These are phyloP conservation scores for Otus scops DNA, from an alignment of 2,797 vertebrate genomes.

Conservation along the genomic window DNA sequence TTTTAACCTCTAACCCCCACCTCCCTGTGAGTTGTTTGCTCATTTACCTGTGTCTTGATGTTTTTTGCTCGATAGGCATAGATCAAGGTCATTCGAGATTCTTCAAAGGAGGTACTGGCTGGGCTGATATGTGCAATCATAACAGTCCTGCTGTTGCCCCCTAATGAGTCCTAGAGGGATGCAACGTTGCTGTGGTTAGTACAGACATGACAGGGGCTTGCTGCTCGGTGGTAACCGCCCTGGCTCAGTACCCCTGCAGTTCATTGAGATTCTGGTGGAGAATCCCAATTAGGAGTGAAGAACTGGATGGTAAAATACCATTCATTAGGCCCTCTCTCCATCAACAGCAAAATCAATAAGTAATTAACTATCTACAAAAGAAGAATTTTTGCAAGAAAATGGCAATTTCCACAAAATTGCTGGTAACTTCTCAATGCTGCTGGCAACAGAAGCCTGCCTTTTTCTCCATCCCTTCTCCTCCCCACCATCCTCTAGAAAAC, in stretches of 20 bases:
- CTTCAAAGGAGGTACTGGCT: constrained; percentile 66
- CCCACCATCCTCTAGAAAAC: not conserved
- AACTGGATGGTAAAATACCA: not conserved
- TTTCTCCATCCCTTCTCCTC: not conserved
- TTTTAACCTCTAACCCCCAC: not conserved
- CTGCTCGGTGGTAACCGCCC: not conserved
- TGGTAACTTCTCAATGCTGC: not conserved
- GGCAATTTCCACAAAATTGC: not conserved
- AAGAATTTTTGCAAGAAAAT: constrained; percentile 6
- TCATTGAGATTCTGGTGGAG: constrained; percentile 17
- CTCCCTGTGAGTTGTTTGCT: not conserved
- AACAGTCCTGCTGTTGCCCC: constrained; percentile 68
- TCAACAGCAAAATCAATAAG: constrained; percentile 49
- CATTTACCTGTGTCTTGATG: constrained; percentile 65
- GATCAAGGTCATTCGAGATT: constrained; percentile 64
- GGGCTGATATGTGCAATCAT: constrained; percentile 73
- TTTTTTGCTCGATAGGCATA: constrained; percentile 58
- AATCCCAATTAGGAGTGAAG: constrained; percentile 4
- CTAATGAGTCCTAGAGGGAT: constrained; percentile 57
- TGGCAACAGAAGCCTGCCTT: not conserved
- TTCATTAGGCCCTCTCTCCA: not conserved
- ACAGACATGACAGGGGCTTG: not conserved
- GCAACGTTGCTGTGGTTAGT: not conserved
- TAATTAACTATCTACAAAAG: constrained; percentile 20
- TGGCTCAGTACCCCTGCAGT: not conserved